Evolutionary conservation across 2,888 invertebrate genomes (phyloP).

Genomic region (Automeris io): DNA sequence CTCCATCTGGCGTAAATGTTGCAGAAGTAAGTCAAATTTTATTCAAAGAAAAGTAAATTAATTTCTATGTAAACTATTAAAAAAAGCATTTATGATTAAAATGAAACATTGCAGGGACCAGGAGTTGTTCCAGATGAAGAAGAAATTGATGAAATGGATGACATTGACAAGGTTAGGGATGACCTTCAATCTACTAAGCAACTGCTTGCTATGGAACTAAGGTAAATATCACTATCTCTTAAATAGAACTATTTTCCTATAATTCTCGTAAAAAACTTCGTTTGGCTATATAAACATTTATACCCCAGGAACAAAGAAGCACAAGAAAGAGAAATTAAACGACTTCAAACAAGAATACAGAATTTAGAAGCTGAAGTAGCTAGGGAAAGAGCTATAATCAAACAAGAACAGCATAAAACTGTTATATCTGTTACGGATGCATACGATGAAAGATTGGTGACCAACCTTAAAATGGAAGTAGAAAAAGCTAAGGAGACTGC

Average conservation of each 20-base stretch:
- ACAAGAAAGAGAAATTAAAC: conserved; percentile 90
- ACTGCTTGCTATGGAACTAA: conserved; percentile 89
- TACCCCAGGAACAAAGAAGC: conserved; percentile 85
- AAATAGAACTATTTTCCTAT: neutral
- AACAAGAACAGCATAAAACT: conserved; percentile 70
- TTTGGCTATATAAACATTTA: neutral
- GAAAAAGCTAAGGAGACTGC: conserved; percentile 86
- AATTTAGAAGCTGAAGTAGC: conserved; percentile 90
- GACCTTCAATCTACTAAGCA: conserved; percentile 95
- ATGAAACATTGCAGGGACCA: conserved; percentile 21
- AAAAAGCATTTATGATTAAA: neutral
- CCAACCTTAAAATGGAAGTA: conserved; percentile 84
- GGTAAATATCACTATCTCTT: conserved; percentile 35
- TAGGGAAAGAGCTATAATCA: conserved; percentile 79
- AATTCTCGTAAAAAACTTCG: neutral
- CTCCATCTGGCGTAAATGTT: conserved; percentile 58
- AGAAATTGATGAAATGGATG: conserved; percentile 91
- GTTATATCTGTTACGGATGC: conserved; percentile 74
- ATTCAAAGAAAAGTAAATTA: too few relatives aligned
- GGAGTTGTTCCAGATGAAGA: conserved; percentile 71
- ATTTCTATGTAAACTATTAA: neutral
- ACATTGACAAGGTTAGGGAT: conserved; percentile 92
- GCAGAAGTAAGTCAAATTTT: conserved; percentile 36
- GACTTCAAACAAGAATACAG: conserved; percentile 85
- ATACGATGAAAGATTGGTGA: conserved; percentile 81